These are phyloP conservation scores for Cranoglanis bouderius DNA, from an alignment of 2,113 vertebrate genomes.

Conservation along the genomic window DNA sequence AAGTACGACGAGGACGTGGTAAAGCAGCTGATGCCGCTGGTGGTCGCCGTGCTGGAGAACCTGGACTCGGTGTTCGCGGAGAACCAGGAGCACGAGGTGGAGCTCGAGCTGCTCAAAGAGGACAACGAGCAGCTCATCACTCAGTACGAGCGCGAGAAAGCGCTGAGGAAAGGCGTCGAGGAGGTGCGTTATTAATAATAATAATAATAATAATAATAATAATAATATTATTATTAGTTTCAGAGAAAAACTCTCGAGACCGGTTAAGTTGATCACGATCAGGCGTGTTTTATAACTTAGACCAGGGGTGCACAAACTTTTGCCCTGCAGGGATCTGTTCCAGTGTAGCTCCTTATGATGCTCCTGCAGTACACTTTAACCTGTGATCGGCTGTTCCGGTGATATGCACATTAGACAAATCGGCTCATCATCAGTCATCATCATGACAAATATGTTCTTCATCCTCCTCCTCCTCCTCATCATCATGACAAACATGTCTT, in stretches of 20 bases:
- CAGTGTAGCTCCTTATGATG: neutral
- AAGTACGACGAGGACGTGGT: conserved; percentile 97
- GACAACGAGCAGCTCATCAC: conserved; percentile 96
- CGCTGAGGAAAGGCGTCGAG: conserved; percentile 87
- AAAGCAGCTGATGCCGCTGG: conserved; percentile 95
- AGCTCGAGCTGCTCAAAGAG: conserved; percentile 89
- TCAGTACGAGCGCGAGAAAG: conserved; percentile 93
- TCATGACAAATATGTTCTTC: neutral
- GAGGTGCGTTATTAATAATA: conserved; percentile 80
- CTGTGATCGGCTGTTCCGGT: neutral
- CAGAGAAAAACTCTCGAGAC: no score
- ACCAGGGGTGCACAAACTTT: neutral
- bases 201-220: no score
- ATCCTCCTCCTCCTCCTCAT: no score
- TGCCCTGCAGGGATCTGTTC: neutral
- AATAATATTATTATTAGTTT: no score
- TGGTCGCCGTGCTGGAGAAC: conserved; percentile 95
- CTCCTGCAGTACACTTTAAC: neutral
- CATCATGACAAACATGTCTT: neutral
- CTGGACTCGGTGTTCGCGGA: conserved; percentile 93
- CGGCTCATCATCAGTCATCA: no score
- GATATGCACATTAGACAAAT: neutral
- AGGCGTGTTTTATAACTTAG: neutral
- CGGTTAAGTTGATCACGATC: no score
- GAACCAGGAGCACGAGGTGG: conserved; percentile 96